Percentiles rank a stretch among this genome's conserved stretches.
phyloP scores from a whole-genome alignment of 2,113 vertebrate genomes.

The Cyphomyrus plagiostoma region DNA sequence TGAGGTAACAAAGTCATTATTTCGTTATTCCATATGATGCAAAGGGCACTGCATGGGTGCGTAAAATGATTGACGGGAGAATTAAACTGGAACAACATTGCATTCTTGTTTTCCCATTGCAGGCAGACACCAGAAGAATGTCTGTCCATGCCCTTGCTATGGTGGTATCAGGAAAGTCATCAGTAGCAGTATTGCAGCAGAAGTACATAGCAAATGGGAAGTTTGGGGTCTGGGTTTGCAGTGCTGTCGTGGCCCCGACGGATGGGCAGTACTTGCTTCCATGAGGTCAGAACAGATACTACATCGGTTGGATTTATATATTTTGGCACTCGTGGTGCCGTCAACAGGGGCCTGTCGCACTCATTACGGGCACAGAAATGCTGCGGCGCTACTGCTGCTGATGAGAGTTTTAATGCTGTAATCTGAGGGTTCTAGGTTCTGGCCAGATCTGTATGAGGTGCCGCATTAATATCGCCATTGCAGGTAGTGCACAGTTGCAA shows the following conservation, averaged over 20 bases:
- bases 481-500: too few species aligned
- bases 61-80: not conserved
- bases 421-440: too few species aligned
- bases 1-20: too few species aligned
- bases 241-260: not conserved
- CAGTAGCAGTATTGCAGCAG: not conserved
- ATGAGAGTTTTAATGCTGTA: too few species aligned
- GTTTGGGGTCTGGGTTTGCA: not conserved
- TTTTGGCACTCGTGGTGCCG: too few species aligned
- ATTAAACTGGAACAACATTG: not conserved
- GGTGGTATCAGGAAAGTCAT: not conserved
- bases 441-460: too few species aligned
- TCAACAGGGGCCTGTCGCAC: too few species aligned
- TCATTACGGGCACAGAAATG: too few species aligned
- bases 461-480: too few species aligned
- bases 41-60: not conserved
- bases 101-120: not conserved
- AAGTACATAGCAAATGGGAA: too few species aligned
- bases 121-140: not conserved
- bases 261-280: not conserved
- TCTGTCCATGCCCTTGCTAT: not conserved
- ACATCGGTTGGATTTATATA: too few species aligned
- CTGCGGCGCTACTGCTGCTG: too few species aligned
- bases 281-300: not conserved
- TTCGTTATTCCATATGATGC: not conserved